A percentile compares a stretch with the other conserved stretches of the same genome.
These are phyloP conservation scores for Cyprinodon tularosa DNA, from an alignment of 2,113 vertebrate genomes.

Conservation along the genomic window DNA sequence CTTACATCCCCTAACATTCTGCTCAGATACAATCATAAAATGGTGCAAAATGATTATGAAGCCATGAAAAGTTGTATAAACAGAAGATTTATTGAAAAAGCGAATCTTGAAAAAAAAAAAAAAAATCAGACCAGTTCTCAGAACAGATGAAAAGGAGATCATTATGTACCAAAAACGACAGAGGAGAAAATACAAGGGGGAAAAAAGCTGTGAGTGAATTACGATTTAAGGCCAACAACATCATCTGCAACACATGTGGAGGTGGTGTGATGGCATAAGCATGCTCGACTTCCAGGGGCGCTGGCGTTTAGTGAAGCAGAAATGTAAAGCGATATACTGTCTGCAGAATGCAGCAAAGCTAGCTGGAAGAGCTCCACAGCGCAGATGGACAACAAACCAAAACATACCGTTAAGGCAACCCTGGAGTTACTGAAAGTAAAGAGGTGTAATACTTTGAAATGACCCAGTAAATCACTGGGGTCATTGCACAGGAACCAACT, in stretches of 20 bases:
- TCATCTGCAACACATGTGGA: not conserved
- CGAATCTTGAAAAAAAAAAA: not conserved
- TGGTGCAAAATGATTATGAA: not conserved
- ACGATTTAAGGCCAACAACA: not conserved
- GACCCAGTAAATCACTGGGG: not conserved
- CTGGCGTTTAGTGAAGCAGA: not conserved
- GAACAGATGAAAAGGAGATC: not conserved
- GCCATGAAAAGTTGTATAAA: not conserved
- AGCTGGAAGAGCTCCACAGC: not conserved
- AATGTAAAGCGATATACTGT: not conserved
- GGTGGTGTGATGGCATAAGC: not conserved
- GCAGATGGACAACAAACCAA: not conserved
- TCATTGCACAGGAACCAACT: not conserved
- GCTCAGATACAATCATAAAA: not conserved
- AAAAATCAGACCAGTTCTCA: not conserved
- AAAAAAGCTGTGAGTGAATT: not conserved
- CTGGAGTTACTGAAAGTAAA: not conserved
- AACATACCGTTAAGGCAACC: not conserved
- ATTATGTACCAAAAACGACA: not conserved
- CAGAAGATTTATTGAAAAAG: not conserved
- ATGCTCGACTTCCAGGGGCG: not conserved
- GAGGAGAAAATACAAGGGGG: not conserved
- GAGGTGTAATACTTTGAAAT: not conserved
- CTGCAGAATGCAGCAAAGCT: not conserved
- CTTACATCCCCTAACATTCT: too few species aligned